Base-by-base conservation (phyloP, 2,888 invertebrate genomes). In the Erpobdella octoculata region DNA sequence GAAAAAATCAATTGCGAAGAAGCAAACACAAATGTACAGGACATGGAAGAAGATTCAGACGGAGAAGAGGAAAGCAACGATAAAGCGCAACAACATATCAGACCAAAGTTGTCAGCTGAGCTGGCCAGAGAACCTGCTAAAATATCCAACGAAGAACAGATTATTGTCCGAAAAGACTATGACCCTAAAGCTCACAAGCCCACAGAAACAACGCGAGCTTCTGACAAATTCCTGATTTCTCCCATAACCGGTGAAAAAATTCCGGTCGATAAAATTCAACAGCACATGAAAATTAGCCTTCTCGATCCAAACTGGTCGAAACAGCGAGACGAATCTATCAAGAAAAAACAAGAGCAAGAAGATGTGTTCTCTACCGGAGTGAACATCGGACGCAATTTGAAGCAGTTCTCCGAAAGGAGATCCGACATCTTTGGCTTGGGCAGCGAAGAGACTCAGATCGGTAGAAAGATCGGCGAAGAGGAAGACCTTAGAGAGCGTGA, bases 371-470 rank as follows among this genome's bases (percentile, higher is more conserved):
- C 82, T 12, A 77, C 81, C 2, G 83, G 82, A 5, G 79, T 92
- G 35, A 92, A 94, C n/a, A 95, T 98, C 79, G 94, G 94, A 81
- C 92, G 92, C 53, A 93, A 92, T 80, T 88, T 98, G 80, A 94
- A 94, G 82, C 90, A 92, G 81, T 86, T 98, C 79, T 98, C 98
- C 0, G 97, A 98, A 82, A 88, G 98, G 77, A 93, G 98, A 89
- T 97, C 98, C 0, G 98, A 98, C 87, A 98, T 98, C 84, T 99
- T 99, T 85, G 98, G 98, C 85, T 92, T 93, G 74, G 97, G 97
- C 72, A 93, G 81, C 12, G 96, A 97, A 83, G 98, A 98, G 87
- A 96, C 97, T 0, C 92, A 93, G 35, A 99, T 98, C 82, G 98
- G 98, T 86, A 95, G 95, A 85, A 98, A 97, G 86, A 83, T 83